Percentiles rank a stretch among this genome's conserved stretches.
These are phyloP conservation scores for Sylvietta virens DNA, from an alignment of 2,113 vertebrate genomes.

Conservation along the genomic window DNA sequence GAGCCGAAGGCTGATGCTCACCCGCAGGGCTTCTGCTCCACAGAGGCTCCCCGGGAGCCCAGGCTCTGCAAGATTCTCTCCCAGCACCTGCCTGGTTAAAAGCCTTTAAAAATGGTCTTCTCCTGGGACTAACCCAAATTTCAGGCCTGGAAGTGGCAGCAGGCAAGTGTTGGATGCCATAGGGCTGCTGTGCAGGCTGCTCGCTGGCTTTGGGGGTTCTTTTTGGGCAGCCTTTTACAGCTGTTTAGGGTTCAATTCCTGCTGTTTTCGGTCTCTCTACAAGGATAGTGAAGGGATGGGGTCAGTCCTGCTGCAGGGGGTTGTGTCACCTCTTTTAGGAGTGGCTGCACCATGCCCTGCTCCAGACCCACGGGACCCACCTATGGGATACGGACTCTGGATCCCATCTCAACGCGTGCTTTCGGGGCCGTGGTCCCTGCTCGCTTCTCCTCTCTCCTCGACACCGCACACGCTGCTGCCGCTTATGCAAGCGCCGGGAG, in stretches of 20 bases:
- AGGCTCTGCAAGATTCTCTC: not conserved
- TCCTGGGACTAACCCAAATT: too few species aligned
- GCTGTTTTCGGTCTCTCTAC: not conserved
- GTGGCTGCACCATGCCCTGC: rapidly evolving
- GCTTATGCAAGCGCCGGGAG: not conserved
- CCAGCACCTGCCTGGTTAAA: not conserved
- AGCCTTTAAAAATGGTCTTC: not conserved
- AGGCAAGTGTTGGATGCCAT: rapidly evolving
- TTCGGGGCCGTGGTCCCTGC: not conserved
- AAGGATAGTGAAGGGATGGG: not conserved
- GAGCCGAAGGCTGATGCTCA: rapidly evolving
- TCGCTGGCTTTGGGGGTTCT: not conserved
- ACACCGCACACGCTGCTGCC: not conserved
- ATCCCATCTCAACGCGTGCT: not conserved
- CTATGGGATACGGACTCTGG: rapidly evolving
- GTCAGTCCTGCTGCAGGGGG: rapidly evolving
- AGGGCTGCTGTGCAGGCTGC: not conserved
- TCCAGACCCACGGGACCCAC: rapidly evolving
- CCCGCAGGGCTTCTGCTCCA: rapidly evolving
- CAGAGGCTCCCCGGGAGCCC: not conserved
- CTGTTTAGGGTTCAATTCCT: not conserved
- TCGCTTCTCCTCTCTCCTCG: not conserved
- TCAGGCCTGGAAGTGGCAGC: not conserved
- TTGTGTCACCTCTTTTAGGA: rapidly evolving
- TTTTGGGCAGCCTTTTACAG: not conserved